Base-by-base conservation (phyloP, 2,888 invertebrate species). In the Pollenia angustigena region DNA sequence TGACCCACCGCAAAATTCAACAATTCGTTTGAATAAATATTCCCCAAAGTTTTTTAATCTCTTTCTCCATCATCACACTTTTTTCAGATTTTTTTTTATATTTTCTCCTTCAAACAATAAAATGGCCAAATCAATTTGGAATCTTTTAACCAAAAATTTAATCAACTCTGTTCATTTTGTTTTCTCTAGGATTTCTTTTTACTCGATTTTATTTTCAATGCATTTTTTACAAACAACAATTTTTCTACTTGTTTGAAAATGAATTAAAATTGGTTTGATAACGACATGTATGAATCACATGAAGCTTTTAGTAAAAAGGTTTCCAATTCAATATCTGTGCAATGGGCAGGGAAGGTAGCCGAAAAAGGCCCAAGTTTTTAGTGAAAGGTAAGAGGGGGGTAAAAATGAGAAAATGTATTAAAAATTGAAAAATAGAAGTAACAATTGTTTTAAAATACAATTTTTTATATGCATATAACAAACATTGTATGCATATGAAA, bases 71-170 rank as follows among this genome's bases (percentile, higher is more conserved):
- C 18, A 40, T 18, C 1, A 52, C n/a, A 40, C 18, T 60, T 50
- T 23, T 12, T 10, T 1, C 1, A 0, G 9, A 10, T 60, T 69
- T 44, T 42, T 48, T 14, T 16, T 56, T 18, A 32, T 46, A 68
- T 48, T 40, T 58, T 46, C 18, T n/a, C 10, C 40, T 64, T 40
- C 54, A 10, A 60, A 12, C 80, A 81, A 72, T 54, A 60, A 72
- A 84, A 64, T 74, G 72, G 12, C 52, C 68, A 71, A 84, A 74
- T 80, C 60, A 81, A 81, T 78, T 84, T 87, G 74, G 78, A 84
- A 87, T 81, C 78, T 81, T 76, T 74, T 78, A 83, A 68, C 76
- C 76, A 78, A 84, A 80, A 83, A 87, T 81, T 78, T 68, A 84
- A 74, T 81, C 76, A 83, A 68, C 52, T 62, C n/a, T 14, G 58